phyloP scores from a whole-genome alignment of 2,797 vertebrate species.

The Garrulus glandarius region DNA sequence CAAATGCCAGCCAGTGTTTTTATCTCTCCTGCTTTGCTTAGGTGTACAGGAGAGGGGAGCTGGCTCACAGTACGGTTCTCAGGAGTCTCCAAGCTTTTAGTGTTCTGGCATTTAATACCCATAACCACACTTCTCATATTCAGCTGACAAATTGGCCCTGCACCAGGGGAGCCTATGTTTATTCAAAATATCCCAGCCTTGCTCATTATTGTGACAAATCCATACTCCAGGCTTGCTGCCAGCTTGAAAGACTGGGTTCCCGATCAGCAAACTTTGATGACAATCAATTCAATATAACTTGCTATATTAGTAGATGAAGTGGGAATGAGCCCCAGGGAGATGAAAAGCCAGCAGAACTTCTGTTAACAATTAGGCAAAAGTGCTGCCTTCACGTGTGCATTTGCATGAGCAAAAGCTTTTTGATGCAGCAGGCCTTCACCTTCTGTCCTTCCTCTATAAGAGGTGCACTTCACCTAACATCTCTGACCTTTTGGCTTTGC shows the following conservation, averaged over 20 bases:
- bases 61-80: background rate
- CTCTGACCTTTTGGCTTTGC: background rate
- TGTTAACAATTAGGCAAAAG: background rate
- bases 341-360: background rate
- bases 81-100: background rate
- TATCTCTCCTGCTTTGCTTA: background rate
- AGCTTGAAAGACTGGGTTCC: background rate
- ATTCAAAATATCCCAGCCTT: slow-evolving; percentile 20
- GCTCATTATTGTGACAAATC: slow-evolving; percentile 29
- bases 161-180: background rate
- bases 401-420: background rate
- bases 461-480: background rate
- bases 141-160: background rate
- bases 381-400: background rate
- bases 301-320: slow-evolving; percentile 4
- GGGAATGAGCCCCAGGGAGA: background rate
- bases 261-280: background rate
- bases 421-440: background rate
- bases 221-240: slow-evolving; percentile 3
- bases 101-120: background rate
- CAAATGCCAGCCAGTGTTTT: background rate
- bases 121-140: background rate
- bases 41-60: background rate
- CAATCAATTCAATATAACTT: background rate
- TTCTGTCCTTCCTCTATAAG: background rate